Evolutionary conservation across 2,888 invertebrate genomes (phyloP).

Genomic region (Labia minor): DNA sequence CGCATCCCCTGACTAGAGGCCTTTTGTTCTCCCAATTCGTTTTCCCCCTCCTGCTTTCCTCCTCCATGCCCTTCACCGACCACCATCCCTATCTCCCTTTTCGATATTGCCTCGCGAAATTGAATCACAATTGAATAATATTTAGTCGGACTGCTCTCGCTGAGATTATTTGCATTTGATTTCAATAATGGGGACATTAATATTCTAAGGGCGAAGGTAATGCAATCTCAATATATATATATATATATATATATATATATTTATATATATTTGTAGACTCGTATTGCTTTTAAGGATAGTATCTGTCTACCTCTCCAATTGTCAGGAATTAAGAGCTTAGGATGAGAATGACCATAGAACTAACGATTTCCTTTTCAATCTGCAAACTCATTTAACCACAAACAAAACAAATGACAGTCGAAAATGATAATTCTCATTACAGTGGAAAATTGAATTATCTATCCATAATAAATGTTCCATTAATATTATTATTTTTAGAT

Average conservation of each 20-base stretch:
- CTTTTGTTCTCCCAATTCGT: neutral
- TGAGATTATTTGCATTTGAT: constrained; percentile 8
- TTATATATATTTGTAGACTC: neutral
- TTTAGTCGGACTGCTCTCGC: neutral
- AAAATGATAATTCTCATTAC: too few species aligned
- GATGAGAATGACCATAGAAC: neutral
- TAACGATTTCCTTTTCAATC: too few species aligned
- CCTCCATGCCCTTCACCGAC: too few species aligned
- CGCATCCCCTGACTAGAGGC: neutral
- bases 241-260: neutral
- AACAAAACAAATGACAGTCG: too few species aligned
- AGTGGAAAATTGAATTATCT: too few species aligned
- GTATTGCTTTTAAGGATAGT: neutral
- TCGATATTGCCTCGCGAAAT: constrained; percentile 7
- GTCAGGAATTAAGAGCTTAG: constrained; percentile 1
- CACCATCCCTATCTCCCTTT: neutral
- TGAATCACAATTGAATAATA: constrained; percentile 13
- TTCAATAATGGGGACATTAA: constrained; percentile 1
- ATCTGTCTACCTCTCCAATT: neutral
- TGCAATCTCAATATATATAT: neutral
- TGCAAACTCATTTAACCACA: too few species aligned
- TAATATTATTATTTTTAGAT: too few species aligned
- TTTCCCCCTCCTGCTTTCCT: too few species aligned
- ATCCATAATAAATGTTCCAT: too few species aligned
- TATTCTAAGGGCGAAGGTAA: neutral